These are phyloP conservation scores for Saguinus imperator DNA, from an alignment of 2,113 vertebrate species.

Conservation along the genomic window DNA sequence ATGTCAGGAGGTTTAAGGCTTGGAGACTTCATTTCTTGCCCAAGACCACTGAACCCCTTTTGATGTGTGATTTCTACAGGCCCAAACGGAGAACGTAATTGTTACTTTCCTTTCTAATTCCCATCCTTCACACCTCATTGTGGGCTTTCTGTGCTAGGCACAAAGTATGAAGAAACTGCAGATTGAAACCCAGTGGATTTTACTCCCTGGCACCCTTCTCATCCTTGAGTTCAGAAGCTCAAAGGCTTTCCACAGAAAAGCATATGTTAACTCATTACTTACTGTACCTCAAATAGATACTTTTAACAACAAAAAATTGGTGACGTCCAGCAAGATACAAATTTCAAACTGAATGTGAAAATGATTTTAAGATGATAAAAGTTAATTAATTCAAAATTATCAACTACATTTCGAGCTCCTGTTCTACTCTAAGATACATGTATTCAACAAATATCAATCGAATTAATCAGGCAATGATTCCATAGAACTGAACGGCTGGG, in stretches of 20 bases:
- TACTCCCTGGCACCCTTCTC: background rate
- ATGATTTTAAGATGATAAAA: background rate
- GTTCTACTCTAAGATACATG: background rate
- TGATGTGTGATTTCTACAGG: background rate
- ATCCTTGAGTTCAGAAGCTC: background rate
- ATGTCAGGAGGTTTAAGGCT: background rate
- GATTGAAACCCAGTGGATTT: background rate
- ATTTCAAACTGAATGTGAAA: constrained; percentile 9
- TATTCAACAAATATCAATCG: background rate
- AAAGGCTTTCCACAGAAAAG: background rate
- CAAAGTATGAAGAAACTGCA: background rate
- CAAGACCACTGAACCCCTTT: background rate
- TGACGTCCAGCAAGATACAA: background rate
- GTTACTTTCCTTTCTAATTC: background rate
- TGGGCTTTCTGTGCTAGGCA: background rate
- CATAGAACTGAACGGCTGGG: background rate
- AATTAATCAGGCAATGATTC: background rate
- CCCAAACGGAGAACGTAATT: background rate
- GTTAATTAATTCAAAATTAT: background rate
- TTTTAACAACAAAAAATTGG: background rate
- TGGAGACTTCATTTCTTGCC: background rate
- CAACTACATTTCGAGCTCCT: background rate
- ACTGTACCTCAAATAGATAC: background rate
- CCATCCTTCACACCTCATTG: background rate
- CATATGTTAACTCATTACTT: background rate